Evolutionary conservation across 2,113 vertebrate species (phyloP).

Genomic region (Anolis carolinensis): DNA sequence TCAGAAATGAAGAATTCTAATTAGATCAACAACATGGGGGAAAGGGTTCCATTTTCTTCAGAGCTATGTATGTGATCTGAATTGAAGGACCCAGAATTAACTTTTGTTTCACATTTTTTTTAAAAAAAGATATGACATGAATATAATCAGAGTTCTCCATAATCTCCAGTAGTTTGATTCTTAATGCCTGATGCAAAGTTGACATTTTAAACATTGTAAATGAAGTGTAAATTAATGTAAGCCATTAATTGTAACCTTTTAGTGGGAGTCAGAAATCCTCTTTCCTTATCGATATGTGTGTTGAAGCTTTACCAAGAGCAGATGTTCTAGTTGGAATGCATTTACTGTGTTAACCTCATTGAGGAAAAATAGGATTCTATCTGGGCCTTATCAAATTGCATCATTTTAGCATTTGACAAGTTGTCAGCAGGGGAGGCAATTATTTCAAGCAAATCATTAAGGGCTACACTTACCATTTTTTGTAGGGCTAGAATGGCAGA

Average conservation of each 20-base stretch:
- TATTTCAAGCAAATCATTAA: constrained; percentile 54
- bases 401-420: constrained; percentile 48
- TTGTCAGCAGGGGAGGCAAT: constrained; percentile 60
- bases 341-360: constrained; percentile 35
- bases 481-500: background rate
- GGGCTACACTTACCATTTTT: constrained; percentile 28
- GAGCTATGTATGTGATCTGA: background rate
- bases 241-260: background rate
- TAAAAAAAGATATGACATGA: background rate
- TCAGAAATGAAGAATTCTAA: background rate
- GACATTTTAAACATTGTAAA: background rate
- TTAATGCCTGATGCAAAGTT: background rate
- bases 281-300: background rate
- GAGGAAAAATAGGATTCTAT: background rate
- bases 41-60: background rate
- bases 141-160: background rate
- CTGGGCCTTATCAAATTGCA: constrained; percentile 35
- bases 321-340: background rate
- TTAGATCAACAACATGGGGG: background rate
- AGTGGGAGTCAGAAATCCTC: background rate
- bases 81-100: background rate
- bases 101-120: background rate
- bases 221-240: background rate
- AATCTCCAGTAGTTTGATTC: background rate
- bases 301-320: background rate